These are phyloP conservation scores for Amblyjoppa fuscipennis DNA, from an alignment of 2,888 invertebrate species.

Conservation along the genomic window DNA sequence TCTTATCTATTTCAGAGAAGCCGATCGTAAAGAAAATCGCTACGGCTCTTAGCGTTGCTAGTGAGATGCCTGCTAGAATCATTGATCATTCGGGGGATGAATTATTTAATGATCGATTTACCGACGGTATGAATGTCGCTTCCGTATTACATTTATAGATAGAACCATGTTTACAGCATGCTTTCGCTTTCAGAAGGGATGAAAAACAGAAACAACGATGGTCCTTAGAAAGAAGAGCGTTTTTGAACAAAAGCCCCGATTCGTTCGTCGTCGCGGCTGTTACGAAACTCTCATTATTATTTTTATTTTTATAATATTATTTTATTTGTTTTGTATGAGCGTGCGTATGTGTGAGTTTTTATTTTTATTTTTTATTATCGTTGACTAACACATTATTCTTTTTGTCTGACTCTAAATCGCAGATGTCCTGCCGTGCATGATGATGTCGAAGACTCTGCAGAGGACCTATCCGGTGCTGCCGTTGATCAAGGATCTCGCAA, in stretches of 20 bases:
- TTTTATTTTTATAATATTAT: neutral
- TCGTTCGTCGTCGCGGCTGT: neutral
- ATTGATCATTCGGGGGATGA: slow-evolving; percentile 8
- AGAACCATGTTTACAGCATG: slow-evolving; percentile 62
- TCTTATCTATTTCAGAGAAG: slow-evolving; percentile 1
- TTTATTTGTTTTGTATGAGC: slow-evolving; percentile 1
- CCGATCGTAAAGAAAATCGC: neutral
- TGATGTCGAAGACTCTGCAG: slow-evolving; percentile 74
- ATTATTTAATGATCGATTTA: slow-evolving; percentile 33
- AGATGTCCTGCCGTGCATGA: slow-evolving; percentile 73
- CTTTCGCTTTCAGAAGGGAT: slow-evolving; percentile 57
- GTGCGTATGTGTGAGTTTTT: neutral
- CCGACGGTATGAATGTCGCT: slow-evolving; percentile 23
- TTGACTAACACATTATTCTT: slow-evolving; percentile 69
- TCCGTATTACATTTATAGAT: slow-evolving; percentile 57
- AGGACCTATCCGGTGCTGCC: slow-evolving; percentile 76
- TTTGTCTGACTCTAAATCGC: slow-evolving; percentile 72
- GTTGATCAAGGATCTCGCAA: slow-evolving; percentile 78
- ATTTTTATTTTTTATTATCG: slow-evolving; percentile 16
- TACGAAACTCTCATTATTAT: neutral
- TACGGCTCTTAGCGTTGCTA: neutral
- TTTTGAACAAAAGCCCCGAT: neutral
- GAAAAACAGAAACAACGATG: slow-evolving; percentile 1
- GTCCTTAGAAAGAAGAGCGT: slow-evolving; percentile 16
- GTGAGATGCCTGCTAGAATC: neutral